Evolutionary conservation across 2,888 invertebrate species (phyloP), one percentile per base, ranked within the genome.

Genomic region (Dioctria rufipes): DNA sequence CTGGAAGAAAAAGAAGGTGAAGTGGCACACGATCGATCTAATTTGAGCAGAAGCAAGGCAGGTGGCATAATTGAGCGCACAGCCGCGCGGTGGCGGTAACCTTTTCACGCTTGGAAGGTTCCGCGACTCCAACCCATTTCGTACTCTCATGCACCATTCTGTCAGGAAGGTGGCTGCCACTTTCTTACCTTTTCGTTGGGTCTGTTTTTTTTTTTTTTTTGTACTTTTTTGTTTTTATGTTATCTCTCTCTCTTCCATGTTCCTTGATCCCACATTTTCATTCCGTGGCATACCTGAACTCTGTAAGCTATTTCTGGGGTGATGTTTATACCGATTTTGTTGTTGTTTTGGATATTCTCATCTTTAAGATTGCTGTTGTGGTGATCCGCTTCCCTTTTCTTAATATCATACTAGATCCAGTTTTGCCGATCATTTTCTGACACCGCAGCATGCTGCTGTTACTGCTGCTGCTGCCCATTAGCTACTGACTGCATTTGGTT

Each of bases 21-120:
- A 77, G 61, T 61, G 77, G 77, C 77, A 63, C 77, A 77, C 77
- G 77, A 63, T 77, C 77, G 63, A 77, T 77, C 77, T 77, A 49
- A 77, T 77, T 77, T 63, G 63, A 63, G 63, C 37, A 77, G 77
- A 49, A 77, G 63, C 77, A 77, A 63, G 49, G 63, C 77, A 77
- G 77, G 77, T 77, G 77, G 77, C 61, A 63, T 46, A 77, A 77
- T 61, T 77, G 77, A 37, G 63, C 39, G 63, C 63, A 77, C 61
- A 63, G 58, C 42, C 43, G 77, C 63, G 77, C 63, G 37, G 63
- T 61, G 77, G 77, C 63, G 49, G 77, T 63, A 63, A 77, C 43
- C 58, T 73, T 73, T 73, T 73, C 49, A 54, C 73, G 43, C 42
- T 73, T 58, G 25, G 37, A 11, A 69, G 51, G 9, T 25, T 71